Base-by-base conservation (phyloP, 2,797 vertebrate genomes). In the Catostomus latipinnis region DNA sequence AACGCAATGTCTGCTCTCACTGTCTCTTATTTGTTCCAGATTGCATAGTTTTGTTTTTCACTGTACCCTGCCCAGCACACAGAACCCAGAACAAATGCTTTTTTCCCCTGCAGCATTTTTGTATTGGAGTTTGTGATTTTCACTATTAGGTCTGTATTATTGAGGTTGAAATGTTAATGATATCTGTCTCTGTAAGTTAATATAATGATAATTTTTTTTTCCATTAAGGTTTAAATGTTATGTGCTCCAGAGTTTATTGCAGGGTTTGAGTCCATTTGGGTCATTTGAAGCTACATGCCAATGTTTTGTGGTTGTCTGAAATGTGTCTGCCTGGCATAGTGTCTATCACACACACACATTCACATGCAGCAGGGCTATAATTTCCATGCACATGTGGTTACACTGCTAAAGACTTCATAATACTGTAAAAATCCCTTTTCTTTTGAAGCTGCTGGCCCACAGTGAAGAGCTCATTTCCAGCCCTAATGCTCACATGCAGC, bases 231-330 rank as follows among this genome's bases (percentile, higher is more conserved):
- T 87, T 85, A 78, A 66, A 89, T 90, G 91, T 86, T 89, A 86
- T 90, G 83, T 90, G 84, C 88, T 90, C 89, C 87, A 71, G 70
- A 71, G 86, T 85, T 62, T 14, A 68, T 78, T 78, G 76, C 79
- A 74, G 87, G 84, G 58, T 82, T 88, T 84, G 67, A 85, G 86
- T 86, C 85, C 83, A 86, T 84, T 70, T 43, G 71, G 69, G 84
- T 81, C 80, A 85, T 83, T 81, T 91, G 82, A 89, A 89, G 83
- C 63, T 61, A 71, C 63, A 75, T 85, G 85, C 82, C 85, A 85
- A 90, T 90, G 83, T 86, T 87, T 86, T 78, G 91, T 72, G 88
- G 88, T 88, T 88, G 76, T 48, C 85, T 88, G 86, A 91, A 91
- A 91, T 91, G 89, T 86, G 84, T 89, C 87, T 62, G 76, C 49